Evolutionary conservation across 2,888 invertebrate species (phyloP), one percentile per base, ranked within the genome.

Genomic region (Agrilus cyanescens): DNA sequence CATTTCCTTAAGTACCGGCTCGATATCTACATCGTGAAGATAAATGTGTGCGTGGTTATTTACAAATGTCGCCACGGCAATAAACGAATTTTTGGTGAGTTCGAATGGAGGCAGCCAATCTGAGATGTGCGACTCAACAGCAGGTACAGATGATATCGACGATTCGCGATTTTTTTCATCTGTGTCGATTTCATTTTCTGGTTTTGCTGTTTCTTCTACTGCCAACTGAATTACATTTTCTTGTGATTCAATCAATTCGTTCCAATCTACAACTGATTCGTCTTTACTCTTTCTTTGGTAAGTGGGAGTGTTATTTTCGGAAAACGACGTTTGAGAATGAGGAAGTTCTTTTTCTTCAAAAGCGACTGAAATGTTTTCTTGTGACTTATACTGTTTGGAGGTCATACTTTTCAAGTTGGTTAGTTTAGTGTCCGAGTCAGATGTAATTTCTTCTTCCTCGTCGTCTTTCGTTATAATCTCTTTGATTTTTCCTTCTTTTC

Each of bases 41-140:
- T 68, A 72, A 15, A 75, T 51, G 20, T 50, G 47, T n/a, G 68
- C 65, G 12, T 69, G 57, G 36, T 66, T 55, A 54, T 76, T 78
- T 1, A 84, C 74, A 60, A 76, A 78, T 38, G 83, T 82, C 0
- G 80, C 72, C 43, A 70, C 57, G 1, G 70, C 85, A 0, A 69
- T 62, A 53, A 85, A 84, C 37, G 73, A 63, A 1, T 61, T 60
- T 38, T 66, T 61, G 0, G 53, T 55, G 30, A 82, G 65, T 1
- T 71, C 66, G 39, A 70, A 69, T 0, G 79, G 60, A 3, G 76
- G 72, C 37, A 74, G 53, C 86, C 86, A 86, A 39, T 75, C 69
- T 0, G 65, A 66, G 12, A 69, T 42, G 38, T 60, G 60, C n/a
- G 56, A 55, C 10, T 25, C 25, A 4, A 10, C 5, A 5, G 18